Conservation (phyloP, 2,113 vertebrate species). For the Thinocorus orbignyianus region DNA sequence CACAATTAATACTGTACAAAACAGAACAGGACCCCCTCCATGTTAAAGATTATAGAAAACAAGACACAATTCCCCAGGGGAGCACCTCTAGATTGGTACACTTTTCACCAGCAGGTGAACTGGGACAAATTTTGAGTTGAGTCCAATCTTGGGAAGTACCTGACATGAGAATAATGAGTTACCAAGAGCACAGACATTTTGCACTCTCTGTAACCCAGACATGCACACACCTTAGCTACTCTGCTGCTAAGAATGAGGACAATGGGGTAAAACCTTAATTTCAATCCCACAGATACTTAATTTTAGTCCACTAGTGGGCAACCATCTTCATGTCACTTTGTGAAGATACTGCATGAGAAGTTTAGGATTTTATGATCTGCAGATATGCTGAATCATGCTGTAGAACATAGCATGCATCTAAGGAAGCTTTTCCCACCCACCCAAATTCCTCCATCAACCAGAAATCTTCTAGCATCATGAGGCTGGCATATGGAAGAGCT, state of each 20-base stretch:
- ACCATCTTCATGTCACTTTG: not conserved
- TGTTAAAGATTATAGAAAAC: not conserved
- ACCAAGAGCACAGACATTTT: not conserved
- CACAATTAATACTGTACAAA: not conserved
- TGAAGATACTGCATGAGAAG: not conserved
- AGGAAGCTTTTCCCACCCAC: not conserved
- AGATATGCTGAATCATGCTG: not conserved
- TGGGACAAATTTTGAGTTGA: not conserved
- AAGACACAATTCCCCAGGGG: not conserved
- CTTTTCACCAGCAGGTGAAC: not conserved
- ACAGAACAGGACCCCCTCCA: not conserved
- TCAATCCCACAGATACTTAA: not conserved
- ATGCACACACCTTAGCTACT: not conserved
- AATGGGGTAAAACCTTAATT: not conserved
- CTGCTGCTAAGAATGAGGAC: not conserved
- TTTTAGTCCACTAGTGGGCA: fast-evolving
- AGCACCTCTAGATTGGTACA: not conserved
- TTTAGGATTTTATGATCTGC: not conserved
- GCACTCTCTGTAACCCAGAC: not conserved
- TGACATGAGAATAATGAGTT: not conserved
- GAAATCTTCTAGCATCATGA: not conserved
- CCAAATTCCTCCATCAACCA: not conserved
- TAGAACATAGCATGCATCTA: not conserved
- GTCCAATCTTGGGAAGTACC: not conserved
- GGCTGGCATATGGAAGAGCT: not conserved